phyloP scores from a whole-genome alignment of 1,140 invertebrate species.

The Trichomalopsis sarcophagae region DNA sequence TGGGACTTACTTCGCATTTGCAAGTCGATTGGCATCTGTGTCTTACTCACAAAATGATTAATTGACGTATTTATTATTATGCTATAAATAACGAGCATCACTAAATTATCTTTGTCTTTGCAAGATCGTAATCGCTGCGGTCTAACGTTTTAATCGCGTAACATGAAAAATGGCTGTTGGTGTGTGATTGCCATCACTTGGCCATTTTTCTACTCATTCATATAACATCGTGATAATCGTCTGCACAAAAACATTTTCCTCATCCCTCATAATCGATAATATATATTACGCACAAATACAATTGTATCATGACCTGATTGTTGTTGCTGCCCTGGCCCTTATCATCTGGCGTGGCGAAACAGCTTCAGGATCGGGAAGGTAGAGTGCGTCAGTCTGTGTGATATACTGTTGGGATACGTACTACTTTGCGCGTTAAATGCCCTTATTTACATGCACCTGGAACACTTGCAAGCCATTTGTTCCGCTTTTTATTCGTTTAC shows the following conservation, averaged over 20 bases:
- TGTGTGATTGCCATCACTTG: not conserved
- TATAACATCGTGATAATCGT: not conserved
- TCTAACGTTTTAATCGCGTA: not conserved
- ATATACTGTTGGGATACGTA: constrained; percentile 80
- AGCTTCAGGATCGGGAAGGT: constrained; percentile 84
- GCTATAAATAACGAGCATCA: no score
- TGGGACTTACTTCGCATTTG: not conserved
- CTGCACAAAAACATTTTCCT: not conserved
- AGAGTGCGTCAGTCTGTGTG: constrained; percentile 79
- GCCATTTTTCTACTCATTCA: constrained; percentile 1
- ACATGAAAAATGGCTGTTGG: not conserved
- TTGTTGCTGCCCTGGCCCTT: constrained; percentile 62
- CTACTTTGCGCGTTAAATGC: constrained; percentile 80
- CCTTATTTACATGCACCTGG: constrained; percentile 78
- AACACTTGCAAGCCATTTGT: constrained; percentile 40
- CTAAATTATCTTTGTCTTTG: not conserved
- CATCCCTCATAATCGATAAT: constrained; percentile 52
- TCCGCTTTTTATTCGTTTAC: constrained; percentile 49
- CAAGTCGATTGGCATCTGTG: no score
- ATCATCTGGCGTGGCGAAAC: constrained; percentile 56
- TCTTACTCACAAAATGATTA: no score
- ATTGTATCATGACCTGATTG: constrained; percentile 54
- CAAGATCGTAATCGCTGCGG: not conserved
- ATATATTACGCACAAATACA: constrained; percentile 60
- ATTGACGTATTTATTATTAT: no score